Evolutionary conservation across 2,888 invertebrate genomes (phyloP).

Genomic region (Orgyia antiqua): DNA sequence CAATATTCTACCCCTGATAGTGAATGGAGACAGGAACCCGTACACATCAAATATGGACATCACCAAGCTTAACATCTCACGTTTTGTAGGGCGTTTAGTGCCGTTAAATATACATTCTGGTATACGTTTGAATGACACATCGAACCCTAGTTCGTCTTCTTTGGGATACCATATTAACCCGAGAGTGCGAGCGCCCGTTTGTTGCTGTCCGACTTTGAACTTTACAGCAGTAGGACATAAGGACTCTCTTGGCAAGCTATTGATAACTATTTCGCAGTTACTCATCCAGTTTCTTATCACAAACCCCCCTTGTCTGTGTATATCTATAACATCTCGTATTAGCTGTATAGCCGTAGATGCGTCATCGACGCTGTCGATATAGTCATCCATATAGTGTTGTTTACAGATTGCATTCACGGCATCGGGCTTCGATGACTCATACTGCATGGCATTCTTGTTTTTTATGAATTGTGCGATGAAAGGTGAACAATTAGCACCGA

Average conservation of each 20-base stretch:
- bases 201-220: not conserved
- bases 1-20: conserved; percentile 21
- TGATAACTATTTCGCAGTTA: conserved; percentile 15
- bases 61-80: conserved; percentile 14
- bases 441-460: not conserved
- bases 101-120: conserved; percentile 10
- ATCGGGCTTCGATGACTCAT: not conserved
- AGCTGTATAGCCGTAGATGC: not conserved
- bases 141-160: conserved; percentile 18
- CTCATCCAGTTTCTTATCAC: conserved; percentile 25
- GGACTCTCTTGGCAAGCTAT: conserved; percentile 17
- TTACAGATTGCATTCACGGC: not conserved
- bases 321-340: not conserved
- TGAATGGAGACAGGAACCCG: conserved; percentile 23
- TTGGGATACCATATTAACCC: conserved; percentile 23
- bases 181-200: conserved; percentile 18
- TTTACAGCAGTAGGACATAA: conserved; percentile 15
- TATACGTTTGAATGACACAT: conserved; percentile 16
- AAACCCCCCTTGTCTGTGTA: conserved; percentile 22
- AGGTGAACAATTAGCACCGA: conserved; percentile 8
- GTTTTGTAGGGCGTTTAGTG: conserved; percentile 17
- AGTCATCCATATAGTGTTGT: conserved; percentile 2
- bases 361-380: conserved; percentile 1
- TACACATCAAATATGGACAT: conserved; percentile 23
- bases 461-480: too few species aligned